Base-by-base conservation (phyloP, 2,888 invertebrate genomes). In the Cantharis flavilabris region DNA sequence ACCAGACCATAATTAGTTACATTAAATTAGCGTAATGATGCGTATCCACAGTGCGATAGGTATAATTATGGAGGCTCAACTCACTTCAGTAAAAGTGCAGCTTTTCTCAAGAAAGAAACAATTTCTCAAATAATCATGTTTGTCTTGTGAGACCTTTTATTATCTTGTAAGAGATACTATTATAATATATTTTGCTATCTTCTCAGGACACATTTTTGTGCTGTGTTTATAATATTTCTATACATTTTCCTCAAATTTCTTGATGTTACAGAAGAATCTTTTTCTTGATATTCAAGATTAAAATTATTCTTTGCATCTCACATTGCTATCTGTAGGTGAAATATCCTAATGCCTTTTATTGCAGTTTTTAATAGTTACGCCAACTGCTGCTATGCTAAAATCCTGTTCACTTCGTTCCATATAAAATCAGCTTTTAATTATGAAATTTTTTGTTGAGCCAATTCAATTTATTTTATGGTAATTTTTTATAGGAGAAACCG, bases 401-500 rank as follows among this genome's bases (percentile, higher is more conserved):
- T 33, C 13, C 4, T 33, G 33, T 13, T 13, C 33, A 13, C 13
- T 33, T 33, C 33, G 33, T 33, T 33, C 33, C 33, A 33, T 33
- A 33, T 33, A 33, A 33, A 13, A 33, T 33, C 13, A 33, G 33
- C 13, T 33, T 33, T 33, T 5, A 33, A 33, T 33, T 33, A n/a
- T 33, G 33, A 33, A 33, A 26, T 26, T 5, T 33, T 33, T 33
- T 33, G 33, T 33, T 5, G n/a, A 13, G 13, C 13, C 33, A 33
- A 33, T 33, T 33, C n/a, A 33, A 33, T 33, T 33, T 33, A 33
- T 33, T 33, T 33, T 33, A 33, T 33, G 33, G 33, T 33, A 33
- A 33, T 33, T 33, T 33, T 73, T 73, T 76, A 71, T 13, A 20
- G 9, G 18, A 72, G 69, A 73, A 69, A 71, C 71, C 76, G 76